Conservation (phyloP, 2,113 vertebrate species). For the Pelodiscus sinensis region DNA sequence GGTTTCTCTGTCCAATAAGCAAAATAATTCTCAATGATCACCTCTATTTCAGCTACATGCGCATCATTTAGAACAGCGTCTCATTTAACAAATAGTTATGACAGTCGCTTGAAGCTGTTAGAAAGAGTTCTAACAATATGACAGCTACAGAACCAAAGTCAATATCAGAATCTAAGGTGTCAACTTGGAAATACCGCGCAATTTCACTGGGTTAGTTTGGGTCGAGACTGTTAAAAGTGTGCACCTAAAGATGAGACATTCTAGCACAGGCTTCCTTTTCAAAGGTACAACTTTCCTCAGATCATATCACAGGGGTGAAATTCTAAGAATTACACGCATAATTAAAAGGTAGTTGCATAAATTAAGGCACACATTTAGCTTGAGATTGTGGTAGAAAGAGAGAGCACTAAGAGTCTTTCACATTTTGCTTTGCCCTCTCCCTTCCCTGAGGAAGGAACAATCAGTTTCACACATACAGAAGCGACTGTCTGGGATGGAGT, state of each 20-base stretch:
- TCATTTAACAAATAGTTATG: background rate
- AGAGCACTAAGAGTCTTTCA: background rate
- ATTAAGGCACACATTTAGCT: background rate
- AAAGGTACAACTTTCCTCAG: background rate
- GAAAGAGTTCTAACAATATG: background rate
- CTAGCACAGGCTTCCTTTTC: background rate
- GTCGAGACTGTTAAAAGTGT: background rate
- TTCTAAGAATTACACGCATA: background rate
- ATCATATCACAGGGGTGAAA: background rate
- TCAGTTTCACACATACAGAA: too few relatives aligned
- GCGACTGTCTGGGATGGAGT: too few relatives aligned
- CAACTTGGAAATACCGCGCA: background rate
- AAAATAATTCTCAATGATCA: background rate
- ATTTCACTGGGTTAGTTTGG: background rate
- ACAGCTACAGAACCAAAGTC: background rate
- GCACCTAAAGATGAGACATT: background rate
- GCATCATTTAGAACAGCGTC: background rate
- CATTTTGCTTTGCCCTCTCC: background rate
- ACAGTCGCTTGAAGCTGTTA: background rate
- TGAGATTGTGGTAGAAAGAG: background rate
- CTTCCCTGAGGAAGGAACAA: background rate
- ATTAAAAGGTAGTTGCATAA: background rate
- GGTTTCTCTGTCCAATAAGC: background rate
- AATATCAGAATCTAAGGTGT: background rate
- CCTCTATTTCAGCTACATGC: background rate